Base-by-base conservation (phyloP, 2,888 invertebrate genomes). In the Scelioninae gen. 1 region DNA sequence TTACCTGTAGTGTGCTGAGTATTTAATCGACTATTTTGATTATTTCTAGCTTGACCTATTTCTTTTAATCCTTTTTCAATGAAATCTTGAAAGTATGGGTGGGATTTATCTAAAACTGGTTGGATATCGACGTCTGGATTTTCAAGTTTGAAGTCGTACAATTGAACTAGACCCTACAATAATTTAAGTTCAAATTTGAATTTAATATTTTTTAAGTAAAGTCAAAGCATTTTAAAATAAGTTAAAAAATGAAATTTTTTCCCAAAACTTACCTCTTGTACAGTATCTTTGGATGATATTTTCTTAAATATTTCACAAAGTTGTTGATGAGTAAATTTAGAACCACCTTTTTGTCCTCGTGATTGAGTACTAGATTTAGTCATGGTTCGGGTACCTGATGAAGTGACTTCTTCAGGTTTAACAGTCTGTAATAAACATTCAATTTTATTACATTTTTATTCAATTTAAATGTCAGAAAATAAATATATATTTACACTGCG, bases 301-400 rank as follows among this genome's bases (percentile, higher is more conserved):
- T 98, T 95, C 92, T 96, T 97, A 88, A 98, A 96, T 88, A 98
- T 98, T 88, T 96, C 96, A 0, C 97, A 96, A 78, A 98, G 93
- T 86, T 96, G 95, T 85, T 97, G 97, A 89, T 98, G 97, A n/a
- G 96, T 95, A 15, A 95, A 95, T 88, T 97, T 95, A 4, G 96
- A 96, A 78, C 97, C 93, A 0, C 95, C 93, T 91, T 94, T 93
- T 53, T 93, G 92, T 63, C 91, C 88, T 82, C 93, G 89, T 16
- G 87, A 86, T 31, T 88, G 86, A 71, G 86, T 85, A 47, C 84
- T 88, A 0, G 88, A 85, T 85, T 91, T 92, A 31, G 88, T 76
- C 15, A 83, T 86, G 32, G 86, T 84, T 83, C 87, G 89, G 8
- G 89, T 85, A 9, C 85, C 86, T 9, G 89, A 81, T 72, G 23